Conservation (phyloP, 2,797 vertebrate genomes). For the Spheniscus humboldti region DNA sequence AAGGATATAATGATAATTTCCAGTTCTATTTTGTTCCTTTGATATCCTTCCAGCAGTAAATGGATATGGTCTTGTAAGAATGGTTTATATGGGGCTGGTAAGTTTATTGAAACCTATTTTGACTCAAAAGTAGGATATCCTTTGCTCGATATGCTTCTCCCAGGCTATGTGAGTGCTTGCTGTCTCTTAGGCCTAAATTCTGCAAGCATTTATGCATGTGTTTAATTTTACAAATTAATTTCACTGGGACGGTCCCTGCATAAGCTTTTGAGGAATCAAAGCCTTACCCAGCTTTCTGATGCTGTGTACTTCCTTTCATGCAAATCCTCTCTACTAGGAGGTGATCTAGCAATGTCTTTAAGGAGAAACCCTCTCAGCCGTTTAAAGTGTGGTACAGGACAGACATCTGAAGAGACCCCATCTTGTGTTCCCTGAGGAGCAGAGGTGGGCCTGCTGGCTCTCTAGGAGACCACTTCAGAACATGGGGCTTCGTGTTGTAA, state of each 20-base stretch:
- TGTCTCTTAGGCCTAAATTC: not conserved
- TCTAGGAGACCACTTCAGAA: not conserved
- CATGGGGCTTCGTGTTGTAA: fast-evolving
- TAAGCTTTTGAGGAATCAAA: not conserved
- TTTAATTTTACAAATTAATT: conserved; percentile 32
- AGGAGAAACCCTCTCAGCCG: not conserved
- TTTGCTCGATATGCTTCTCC: not conserved
- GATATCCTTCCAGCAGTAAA: not conserved
- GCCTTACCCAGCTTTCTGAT: not conserved
- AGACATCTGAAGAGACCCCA: not conserved
- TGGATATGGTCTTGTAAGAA: not conserved
- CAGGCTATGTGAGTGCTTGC: not conserved
- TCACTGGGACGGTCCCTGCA: not conserved
- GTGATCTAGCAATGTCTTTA: not conserved
- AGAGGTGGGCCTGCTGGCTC: not conserved
- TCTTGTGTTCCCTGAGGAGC: not conserved
- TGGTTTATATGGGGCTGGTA: not conserved
- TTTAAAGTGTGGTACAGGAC: not conserved
- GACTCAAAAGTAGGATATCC: not conserved
- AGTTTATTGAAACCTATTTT: conserved; percentile 2
- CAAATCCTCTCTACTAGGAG: not conserved
- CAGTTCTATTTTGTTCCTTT: not conserved
- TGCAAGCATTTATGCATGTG: not conserved
- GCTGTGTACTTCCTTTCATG: not conserved
- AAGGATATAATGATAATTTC: not conserved